Conservation (phyloP, 2,888 invertebrate species). For the Phyto melanocephala region DNA sequence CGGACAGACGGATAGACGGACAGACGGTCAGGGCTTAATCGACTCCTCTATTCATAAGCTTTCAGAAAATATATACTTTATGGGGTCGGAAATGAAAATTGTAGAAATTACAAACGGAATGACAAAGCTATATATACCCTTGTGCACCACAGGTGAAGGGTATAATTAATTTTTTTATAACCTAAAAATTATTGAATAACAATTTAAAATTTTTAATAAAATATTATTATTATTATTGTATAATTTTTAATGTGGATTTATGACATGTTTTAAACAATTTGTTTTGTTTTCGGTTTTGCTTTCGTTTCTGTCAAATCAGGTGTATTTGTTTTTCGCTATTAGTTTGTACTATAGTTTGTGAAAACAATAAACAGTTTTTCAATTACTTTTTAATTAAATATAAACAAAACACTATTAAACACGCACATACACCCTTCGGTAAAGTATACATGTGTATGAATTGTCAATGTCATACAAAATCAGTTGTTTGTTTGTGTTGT, state of each 20-base stretch:
- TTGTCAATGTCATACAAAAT: neutral
- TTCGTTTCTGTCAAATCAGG: neutral
- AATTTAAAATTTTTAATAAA: neutral
- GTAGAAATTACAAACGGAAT: no score
- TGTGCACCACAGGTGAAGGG: no score
- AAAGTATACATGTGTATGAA: neutral
- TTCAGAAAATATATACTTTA: no score
- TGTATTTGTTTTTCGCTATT: neutral
- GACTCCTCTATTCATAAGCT: no score
- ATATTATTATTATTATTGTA: slow-evolving; percentile 21
- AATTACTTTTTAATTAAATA: slow-evolving; percentile 63
- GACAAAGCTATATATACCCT: no score
- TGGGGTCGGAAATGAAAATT: no score
- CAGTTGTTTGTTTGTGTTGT: slow-evolving; percentile 10
- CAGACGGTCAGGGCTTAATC: no score
- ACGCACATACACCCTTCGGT: neutral
- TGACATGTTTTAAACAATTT: slow-evolving; percentile 36
- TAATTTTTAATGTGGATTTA: slow-evolving; percentile 42
- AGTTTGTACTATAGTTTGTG: slow-evolving; percentile 7
- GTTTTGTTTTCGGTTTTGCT: neutral
- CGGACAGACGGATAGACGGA: no score
- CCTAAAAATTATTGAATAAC: no score
- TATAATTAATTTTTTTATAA: no score
- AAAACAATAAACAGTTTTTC: slow-evolving; percentile 61
- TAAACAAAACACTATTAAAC: slow-evolving; percentile 43